These are phyloP conservation scores for Drosophila biarmipes DNA, from an alignment of 1,140 invertebrate species.

Conservation along the genomic window DNA sequence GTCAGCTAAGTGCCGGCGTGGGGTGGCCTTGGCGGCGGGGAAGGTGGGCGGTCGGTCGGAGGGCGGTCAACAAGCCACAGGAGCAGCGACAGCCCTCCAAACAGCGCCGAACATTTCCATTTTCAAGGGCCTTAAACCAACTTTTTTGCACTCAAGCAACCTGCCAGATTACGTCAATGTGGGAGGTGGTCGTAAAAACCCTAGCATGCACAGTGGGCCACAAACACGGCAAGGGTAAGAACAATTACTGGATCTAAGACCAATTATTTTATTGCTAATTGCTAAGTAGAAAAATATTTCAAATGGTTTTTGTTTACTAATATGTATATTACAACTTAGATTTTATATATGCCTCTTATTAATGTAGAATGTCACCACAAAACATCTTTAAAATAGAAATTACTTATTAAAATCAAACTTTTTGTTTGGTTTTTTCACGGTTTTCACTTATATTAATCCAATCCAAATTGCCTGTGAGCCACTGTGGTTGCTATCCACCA, in stretches of 20 bases:
- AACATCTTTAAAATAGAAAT: no score
- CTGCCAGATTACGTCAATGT: slow-evolving; percentile 41
- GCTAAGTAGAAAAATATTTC: no score
- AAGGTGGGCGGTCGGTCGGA: not conserved
- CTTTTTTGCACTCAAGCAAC: slow-evolving; percentile 66
- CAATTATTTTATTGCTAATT: no score
- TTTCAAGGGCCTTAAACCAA: slow-evolving; percentile 76
- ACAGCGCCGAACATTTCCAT: slow-evolving; percentile 65
- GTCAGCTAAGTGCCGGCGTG: slow-evolving; percentile 70
- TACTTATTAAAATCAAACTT: not conserved
- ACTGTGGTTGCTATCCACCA: slow-evolving; percentile 44
- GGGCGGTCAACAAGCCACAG: slow-evolving; percentile 46
- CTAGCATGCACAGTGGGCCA: slow-evolving; percentile 59
- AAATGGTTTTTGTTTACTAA: no score
- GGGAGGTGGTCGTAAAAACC: slow-evolving; percentile 55
- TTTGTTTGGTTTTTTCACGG: not conserved
- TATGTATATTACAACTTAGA: no score
- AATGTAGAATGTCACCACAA: no score
- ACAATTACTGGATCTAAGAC: no score
- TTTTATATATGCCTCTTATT: no score
- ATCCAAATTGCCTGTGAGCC: slow-evolving; percentile 1
- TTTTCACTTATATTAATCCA: not conserved
- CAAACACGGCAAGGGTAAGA: not conserved
- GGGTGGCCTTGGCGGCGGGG: slow-evolving; percentile 9
- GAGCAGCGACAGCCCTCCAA: slow-evolving; percentile 27